phyloP scores from a whole-genome alignment of 2,888 invertebrate genomes.

The Platycheirus rosarum region DNA sequence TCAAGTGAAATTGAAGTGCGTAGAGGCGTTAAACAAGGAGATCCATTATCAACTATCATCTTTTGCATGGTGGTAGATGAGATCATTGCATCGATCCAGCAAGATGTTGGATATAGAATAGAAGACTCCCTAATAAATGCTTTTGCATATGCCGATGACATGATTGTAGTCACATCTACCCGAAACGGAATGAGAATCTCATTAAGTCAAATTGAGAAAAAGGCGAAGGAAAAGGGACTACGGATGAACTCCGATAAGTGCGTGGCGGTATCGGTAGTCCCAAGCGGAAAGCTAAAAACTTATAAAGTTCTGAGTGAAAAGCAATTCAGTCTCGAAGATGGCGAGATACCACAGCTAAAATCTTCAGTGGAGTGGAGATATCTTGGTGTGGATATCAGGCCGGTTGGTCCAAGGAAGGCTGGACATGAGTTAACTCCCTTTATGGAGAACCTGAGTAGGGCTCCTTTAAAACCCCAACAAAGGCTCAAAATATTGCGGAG shows the following conservation, averaged over 20 bases:
- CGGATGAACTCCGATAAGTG: neutral
- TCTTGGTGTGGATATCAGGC: too few species aligned
- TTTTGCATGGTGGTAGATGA: neutral
- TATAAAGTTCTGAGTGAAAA: constrained; percentile 5
- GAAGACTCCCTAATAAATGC: neutral
- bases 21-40: neutral
- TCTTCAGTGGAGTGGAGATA: neutral
- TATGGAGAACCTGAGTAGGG: neutral
- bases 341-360: neutral
- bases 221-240: neutral
- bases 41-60: neutral
- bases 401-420: neutral
- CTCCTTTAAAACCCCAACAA: too few species aligned
- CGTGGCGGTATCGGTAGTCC: neutral
- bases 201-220: neutral
- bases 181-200: neutral
- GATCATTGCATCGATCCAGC: neutral
- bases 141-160: neutral
- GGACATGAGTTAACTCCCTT: too few species aligned
- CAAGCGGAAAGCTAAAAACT: neutral
- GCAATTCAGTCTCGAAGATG: neutral
- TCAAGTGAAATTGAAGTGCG: neutral
- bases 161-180: neutral
- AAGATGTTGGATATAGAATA: neutral
- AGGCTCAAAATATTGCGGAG: too few species aligned